Conservation (phyloP, 1,140 invertebrate species). For the Tenebrio molitor region DNA sequence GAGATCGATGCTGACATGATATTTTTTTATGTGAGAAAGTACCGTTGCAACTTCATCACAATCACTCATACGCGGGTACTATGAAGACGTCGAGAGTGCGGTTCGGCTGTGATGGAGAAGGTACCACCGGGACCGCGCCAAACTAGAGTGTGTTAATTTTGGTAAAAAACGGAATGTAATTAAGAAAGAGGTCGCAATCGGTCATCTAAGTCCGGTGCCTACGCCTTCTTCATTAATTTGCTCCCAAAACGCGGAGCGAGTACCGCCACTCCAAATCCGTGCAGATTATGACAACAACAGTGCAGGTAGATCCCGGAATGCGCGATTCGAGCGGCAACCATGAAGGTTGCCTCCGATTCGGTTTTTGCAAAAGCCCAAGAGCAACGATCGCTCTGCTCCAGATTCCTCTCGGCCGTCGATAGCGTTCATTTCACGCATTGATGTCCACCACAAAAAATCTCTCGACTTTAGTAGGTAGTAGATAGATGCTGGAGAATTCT, state of each 20-base stretch:
- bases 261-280: too few relatives aligned
- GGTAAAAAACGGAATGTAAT: too few relatives aligned
- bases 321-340: neutral
- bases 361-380: slow-evolving; percentile 5
- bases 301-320: too few relatives aligned
- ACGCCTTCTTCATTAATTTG: too few relatives aligned
- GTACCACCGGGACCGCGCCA: too few relatives aligned
- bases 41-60: neutral
- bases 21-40: slow-evolving; percentile 6
- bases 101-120: too few relatives aligned
- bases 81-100: too few relatives aligned
- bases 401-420: neutral
- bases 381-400: slow-evolving; percentile 19
- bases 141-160: too few relatives aligned
- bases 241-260: too few relatives aligned
- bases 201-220: too few relatives aligned
- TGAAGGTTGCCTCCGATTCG: neutral
- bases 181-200: too few relatives aligned
- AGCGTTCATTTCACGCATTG: slow-evolving; percentile 10
- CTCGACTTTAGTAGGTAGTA: slow-evolving; percentile 1
- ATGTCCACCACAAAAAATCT: neutral
- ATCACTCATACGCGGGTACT: neutral
- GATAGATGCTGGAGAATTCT: neutral
- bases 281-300: too few relatives aligned
- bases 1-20: neutral